A percentile compares a stretch with the other conserved stretches of the same genome.
Evolutionary conservation across 2,888 invertebrate species (phyloP).

Genomic region (Pasiphila rectangulata): DNA sequence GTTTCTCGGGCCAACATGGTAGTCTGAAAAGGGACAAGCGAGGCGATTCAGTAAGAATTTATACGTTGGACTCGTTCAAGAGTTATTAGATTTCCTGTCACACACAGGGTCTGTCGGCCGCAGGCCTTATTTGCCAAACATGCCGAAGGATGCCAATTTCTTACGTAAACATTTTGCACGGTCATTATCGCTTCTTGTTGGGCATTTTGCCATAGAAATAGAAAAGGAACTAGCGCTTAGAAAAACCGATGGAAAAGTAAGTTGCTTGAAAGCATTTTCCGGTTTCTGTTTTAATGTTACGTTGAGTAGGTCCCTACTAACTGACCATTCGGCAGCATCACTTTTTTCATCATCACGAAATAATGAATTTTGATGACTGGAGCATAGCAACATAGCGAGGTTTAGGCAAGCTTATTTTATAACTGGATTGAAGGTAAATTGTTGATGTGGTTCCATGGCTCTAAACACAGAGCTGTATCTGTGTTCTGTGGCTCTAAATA

Average conservation of each 20-base stretch:
- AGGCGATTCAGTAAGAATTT: conserved; percentile 58
- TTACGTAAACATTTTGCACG: conserved; percentile 66
- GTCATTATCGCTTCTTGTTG: conserved; percentile 62
- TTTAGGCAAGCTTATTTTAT: too few relatives aligned
- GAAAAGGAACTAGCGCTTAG: conserved; percentile 1
- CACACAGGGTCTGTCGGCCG: conserved; percentile 58
- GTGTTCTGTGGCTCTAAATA: too few relatives aligned
- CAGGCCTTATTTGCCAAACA: conserved; percentile 70
- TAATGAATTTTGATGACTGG: too few relatives aligned
- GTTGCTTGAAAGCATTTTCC: too few relatives aligned
- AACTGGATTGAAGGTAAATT: too few relatives aligned
- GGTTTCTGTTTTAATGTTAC: too few relatives aligned
- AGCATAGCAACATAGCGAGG: too few relatives aligned
- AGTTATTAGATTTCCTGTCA: conserved; percentile 76
- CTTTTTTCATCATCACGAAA: not conserved
- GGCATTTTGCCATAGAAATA: conserved; percentile 39
- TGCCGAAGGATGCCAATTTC: conserved; percentile 64
- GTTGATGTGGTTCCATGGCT: too few relatives aligned
- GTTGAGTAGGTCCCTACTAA: not conserved
- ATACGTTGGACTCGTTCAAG: conserved; percentile 61
- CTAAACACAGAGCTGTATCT: too few relatives aligned
- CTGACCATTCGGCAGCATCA: not conserved
- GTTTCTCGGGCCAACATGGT: conserved; percentile 29
- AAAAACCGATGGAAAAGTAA: not conserved
- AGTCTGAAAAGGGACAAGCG: conserved; percentile 50